Percentiles rank a stretch among this genome's conserved stretches.
Conservation (phyloP, 2,888 invertebrate genomes). For the Athalia cordata region DNA sequence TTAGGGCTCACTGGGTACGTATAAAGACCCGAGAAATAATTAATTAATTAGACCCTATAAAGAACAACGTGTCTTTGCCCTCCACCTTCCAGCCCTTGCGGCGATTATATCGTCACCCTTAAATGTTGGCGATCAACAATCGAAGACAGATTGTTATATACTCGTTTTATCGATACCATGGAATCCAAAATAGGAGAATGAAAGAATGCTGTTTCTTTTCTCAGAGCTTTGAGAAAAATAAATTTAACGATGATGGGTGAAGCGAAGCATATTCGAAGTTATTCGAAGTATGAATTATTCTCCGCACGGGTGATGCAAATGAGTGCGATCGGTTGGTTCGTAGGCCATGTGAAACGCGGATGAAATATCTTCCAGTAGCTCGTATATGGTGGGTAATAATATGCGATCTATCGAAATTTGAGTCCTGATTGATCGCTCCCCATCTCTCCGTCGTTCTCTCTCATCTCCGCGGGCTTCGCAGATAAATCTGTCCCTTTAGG, state of each 20-base stretch:
- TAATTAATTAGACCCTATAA: slow-evolving; percentile 41
- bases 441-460: not conserved
- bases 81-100: too few relatives aligned
- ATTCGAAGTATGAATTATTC: slow-evolving; percentile 60
- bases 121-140: not conserved
- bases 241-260: not conserved
- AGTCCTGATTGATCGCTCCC: slow-evolving; percentile 32
- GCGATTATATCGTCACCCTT: too few relatives aligned
- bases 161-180: too few relatives aligned
- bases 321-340: slow-evolving; percentile 56
- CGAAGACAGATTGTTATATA: too few relatives aligned
- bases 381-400: slow-evolving; percentile 53
- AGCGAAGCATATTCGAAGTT: not conserved
- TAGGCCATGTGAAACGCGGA: slow-evolving; percentile 9
- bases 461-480: not conserved
- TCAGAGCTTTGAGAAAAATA: not conserved
- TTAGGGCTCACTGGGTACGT: slow-evolving; percentile 39
- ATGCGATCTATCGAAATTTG: slow-evolving; percentile 59
- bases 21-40: slow-evolving; percentile 39
- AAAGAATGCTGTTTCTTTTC: too few relatives aligned
- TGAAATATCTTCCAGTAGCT: slow-evolving; percentile 46
- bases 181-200: too few relatives aligned
- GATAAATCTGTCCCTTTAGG: slow-evolving; percentile 27
- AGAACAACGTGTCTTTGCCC: slow-evolving; percentile 3
- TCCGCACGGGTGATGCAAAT: slow-evolving; percentile 68